A percentile compares a stretch with the other conserved stretches of the same genome.
These are phyloP conservation scores for Microcebus jonahi DNA, from an alignment of 2,113 vertebrate species.

Conservation along the genomic window DNA sequence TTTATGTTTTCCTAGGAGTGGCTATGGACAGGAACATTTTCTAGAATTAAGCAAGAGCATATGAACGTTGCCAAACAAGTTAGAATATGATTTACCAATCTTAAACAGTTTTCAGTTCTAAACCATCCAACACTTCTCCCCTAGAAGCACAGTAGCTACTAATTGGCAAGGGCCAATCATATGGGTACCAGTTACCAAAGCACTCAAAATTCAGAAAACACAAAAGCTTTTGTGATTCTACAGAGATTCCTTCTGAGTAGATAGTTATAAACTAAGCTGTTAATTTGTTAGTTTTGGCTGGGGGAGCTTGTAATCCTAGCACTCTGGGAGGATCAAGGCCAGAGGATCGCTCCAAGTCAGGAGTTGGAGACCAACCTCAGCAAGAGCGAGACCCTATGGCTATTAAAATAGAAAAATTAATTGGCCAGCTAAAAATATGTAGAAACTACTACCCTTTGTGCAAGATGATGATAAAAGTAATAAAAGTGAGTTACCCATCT, in stretches of 20 bases:
- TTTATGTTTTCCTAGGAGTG: neutral
- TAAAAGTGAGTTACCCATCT: neutral
- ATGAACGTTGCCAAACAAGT: neutral
- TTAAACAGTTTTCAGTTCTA: neutral
- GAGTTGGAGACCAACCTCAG: too few relatives aligned
- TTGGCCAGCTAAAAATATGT: too few relatives aligned
- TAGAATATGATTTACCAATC: neutral
- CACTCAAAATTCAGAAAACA: too few relatives aligned
- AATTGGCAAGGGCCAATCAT: too few relatives aligned
- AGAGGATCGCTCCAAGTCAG: too few relatives aligned
- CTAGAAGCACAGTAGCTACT: neutral
- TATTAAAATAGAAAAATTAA: too few relatives aligned
- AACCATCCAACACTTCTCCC: neutral
- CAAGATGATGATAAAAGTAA: neutral
- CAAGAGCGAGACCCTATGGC: too few relatives aligned
- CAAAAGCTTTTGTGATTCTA: too few relatives aligned
- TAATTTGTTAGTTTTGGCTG: neutral
- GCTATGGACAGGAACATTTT: neutral
- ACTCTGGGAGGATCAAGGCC: too few relatives aligned
- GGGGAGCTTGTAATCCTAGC: too few relatives aligned
- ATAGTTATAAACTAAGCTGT: neutral
- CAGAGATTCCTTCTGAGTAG: too few relatives aligned
- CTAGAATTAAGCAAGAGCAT: neutral
- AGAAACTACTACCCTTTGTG: neutral
- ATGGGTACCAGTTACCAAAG: too few relatives aligned